Evolutionary conservation across 2,888 invertebrate genomes (phyloP).

Genomic region (Cacoxenus indagator): DNA sequence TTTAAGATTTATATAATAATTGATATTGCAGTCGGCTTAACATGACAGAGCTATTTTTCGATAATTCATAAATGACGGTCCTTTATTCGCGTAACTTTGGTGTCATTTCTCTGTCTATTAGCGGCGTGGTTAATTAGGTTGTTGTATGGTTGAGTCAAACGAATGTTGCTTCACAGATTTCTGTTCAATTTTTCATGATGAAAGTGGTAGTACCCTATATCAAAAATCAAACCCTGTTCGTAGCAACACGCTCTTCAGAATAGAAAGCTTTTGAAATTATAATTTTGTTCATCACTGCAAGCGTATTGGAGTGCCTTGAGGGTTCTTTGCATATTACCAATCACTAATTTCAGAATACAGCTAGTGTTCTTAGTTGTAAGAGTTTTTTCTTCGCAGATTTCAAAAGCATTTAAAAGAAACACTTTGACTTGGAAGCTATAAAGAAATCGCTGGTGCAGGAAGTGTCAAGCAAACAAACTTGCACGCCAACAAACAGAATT

Average conservation of each 20-base stretch:
- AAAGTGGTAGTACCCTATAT: too few relatives aligned
- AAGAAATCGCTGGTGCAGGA: slow-evolving; percentile 37
- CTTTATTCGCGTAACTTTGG: neutral
- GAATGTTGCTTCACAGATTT: too few relatives aligned
- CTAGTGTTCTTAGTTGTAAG: neutral
- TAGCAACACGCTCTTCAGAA: too few relatives aligned
- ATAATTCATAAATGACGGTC: slow-evolving; percentile 1
- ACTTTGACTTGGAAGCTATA: slow-evolving; percentile 19
- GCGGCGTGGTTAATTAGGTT: neutral
- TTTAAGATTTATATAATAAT: slow-evolving; percentile 48
- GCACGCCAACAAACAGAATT: slow-evolving; percentile 47
- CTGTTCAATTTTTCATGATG: too few relatives aligned
- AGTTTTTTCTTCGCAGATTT: slow-evolving; percentile 39
- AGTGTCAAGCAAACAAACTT: slow-evolving; percentile 59
- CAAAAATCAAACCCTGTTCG: too few relatives aligned
- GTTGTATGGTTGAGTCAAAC: too few relatives aligned
- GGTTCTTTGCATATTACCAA: too few relatives aligned
- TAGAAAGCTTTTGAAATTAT: too few relatives aligned
- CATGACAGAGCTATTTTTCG: neutral
- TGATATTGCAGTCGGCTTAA: neutral
- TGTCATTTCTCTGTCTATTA: neutral
- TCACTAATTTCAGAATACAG: neutral
- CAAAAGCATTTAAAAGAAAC: slow-evolving; percentile 37
- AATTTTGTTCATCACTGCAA: too few relatives aligned
- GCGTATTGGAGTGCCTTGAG: too few relatives aligned